These are phyloP conservation scores for Noctilio leporinus DNA, from an alignment of 2,113 vertebrate species.

Conservation along the genomic window DNA sequence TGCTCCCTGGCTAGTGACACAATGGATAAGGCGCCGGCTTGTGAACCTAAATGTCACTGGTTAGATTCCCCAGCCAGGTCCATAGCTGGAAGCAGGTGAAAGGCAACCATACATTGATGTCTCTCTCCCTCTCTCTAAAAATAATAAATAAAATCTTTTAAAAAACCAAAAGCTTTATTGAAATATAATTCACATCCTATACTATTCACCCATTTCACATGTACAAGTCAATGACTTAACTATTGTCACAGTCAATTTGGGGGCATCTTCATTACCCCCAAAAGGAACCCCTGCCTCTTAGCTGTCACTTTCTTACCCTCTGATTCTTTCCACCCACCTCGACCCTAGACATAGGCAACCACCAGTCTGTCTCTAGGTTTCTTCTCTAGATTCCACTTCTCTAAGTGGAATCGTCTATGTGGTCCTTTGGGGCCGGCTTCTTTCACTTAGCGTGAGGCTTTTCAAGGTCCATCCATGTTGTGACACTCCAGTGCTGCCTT, in stretches of 20 bases:
- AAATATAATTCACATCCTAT: background rate
- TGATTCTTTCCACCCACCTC: background rate
- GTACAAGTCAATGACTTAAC: background rate
- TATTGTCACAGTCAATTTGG: accelerated
- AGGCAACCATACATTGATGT: no score
- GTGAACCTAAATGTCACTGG: no score
- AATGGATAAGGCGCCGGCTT: no score
- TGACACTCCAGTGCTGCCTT: background rate
- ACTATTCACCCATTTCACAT: background rate
- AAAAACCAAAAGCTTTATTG: background rate
- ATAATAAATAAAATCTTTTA: no score
- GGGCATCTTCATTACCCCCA: background rate
- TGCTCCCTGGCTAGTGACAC: no score
- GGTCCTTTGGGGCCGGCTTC: background rate
- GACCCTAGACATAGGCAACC: background rate
- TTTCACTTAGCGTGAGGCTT: accelerated
- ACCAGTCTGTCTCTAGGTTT: background rate
- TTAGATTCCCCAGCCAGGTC: no score
- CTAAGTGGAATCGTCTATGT: accelerated
- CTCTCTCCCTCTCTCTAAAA: no score
- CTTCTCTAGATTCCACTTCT: background rate
- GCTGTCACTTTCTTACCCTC: no score
- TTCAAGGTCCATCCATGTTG: background rate
- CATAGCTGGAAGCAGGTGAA: no score
- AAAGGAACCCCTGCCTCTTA: background rate